Evolutionary conservation across 2,888 invertebrate species (phyloP).

Genomic region (Cyaniris semiargus): DNA sequence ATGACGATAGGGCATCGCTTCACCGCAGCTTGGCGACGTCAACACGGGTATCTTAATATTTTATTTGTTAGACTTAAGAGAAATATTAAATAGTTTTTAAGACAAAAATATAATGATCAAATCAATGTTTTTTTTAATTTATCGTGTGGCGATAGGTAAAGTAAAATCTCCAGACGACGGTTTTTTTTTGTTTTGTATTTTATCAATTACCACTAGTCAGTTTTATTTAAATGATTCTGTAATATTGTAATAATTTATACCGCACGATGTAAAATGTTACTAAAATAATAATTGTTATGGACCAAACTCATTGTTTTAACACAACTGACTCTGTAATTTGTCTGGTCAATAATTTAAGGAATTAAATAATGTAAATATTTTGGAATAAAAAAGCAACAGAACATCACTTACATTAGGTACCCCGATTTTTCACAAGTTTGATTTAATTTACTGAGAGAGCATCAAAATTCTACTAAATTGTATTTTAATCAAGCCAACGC

Average conservation of each 20-base stretch:
- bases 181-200: neutral
- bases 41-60: conserved; percentile 40
- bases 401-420: neutral
- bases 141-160: neutral
- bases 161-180: neutral
- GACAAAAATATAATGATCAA: conserved; percentile 3
- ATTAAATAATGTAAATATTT: conserved; percentile 11
- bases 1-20: neutral
- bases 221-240: neutral
- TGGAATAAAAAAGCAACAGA: neutral
- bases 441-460: too few species aligned
- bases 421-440: too few species aligned
- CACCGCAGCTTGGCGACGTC: conserved; percentile 40
- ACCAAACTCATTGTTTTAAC: conserved; percentile 16
- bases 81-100: conserved; percentile 17
- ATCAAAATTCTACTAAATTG: too few species aligned
- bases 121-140: neutral
- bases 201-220: neutral
- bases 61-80: conserved; percentile 29
- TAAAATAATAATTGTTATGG: neutral
- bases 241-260: neutral
- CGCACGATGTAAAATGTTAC: neutral
- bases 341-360: conserved; percentile 1
- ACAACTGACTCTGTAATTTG: neutral
- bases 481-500: too few species aligned